Evolutionary conservation across 1,140 invertebrate species (phyloP), one percentile per base, ranked within the genome.

Genomic region (Chymomyza costata): DNA sequence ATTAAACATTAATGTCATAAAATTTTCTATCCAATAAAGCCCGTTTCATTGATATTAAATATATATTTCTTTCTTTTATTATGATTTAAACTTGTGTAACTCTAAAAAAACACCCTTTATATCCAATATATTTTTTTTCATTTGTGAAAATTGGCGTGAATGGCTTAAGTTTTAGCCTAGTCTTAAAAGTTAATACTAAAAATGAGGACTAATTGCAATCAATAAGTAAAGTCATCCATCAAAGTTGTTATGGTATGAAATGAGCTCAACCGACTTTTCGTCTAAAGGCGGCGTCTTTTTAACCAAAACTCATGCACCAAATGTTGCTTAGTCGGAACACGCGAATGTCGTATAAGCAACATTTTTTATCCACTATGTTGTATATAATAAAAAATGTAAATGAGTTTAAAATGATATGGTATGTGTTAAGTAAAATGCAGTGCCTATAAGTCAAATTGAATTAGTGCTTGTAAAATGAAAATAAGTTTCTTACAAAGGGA

Each of bases 201-300:
- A n/a, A n/a, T n/a, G n/a, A n/a, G 49, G 45, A 21, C 57, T 76
- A 71, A 76, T 78, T 76, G 71, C 71, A 78, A 76, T 76, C 78
- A 76, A 78, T 78, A 71, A 78, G 78, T 71, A 53, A 61, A 56
- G 66, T 71, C 78, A 76, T 76, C 71, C 71, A 76, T 76, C 71
- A 76, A 55, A 70, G 34, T 16, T 16, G 61, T 19, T 46, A 49
- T 43, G 18, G 6, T 6, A 10, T 19, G 14, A 17, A 44, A 10
- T 25, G 2, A 21, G 16, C 19, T 15, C 2, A 8, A 15, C 30
- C 1, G 19, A 39, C 44, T 15, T 30, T 28, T 31, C 37, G 70
- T 32, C 49, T 49, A n/a, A 17, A 46, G 54, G 50, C 66, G 66
- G 60, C 43, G 64, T 64, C 59, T 71, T 76, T 76, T 78, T 59